A percentile compares a stretch with the other conserved stretches of the same genome.
Evolutionary conservation across 2,888 invertebrate species (phyloP).

Genomic region (Agrochola macilenta): DNA sequence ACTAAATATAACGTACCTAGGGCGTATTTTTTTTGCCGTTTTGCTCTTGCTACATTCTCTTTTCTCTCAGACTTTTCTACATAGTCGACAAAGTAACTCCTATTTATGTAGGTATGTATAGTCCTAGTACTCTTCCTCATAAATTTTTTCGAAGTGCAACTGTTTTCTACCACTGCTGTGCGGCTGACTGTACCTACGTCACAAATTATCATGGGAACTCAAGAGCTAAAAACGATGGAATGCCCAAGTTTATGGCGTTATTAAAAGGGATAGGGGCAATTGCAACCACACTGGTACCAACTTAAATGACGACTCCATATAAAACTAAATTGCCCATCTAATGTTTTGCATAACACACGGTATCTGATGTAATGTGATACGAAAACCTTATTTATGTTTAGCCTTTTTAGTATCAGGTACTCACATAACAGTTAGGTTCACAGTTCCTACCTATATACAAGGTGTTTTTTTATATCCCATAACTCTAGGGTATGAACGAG

Average conservation of each 20-base stretch:
- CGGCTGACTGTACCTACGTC: not conserved
- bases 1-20: no score
- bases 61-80: no score
- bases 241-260: slow-evolving; percentile 55
- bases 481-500: no score
- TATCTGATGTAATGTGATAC: not conserved
- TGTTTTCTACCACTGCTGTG: no score
- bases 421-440: no score
- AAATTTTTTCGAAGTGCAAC: no score
- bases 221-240: slow-evolving; percentile 11
- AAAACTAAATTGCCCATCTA: slow-evolving; percentile 40
- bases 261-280: slow-evolving; percentile 47
- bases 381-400: not conserved
- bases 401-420: not conserved
- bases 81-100: no score
- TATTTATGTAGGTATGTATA: no score
- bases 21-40: no score
- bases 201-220: slow-evolving; percentile 25
- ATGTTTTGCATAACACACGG: slow-evolving; percentile 11
- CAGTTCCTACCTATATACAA: not conserved
- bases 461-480: no score
- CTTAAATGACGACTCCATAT: slow-evolving; percentile 37
- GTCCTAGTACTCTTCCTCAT: no score
- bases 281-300: slow-evolving; percentile 24
- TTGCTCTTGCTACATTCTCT: no score